Percentiles rank a stretch among this genome's conserved stretches.
Conservation (phyloP, 2,797 vertebrate genomes). For the Xerus rutilus region DNA sequence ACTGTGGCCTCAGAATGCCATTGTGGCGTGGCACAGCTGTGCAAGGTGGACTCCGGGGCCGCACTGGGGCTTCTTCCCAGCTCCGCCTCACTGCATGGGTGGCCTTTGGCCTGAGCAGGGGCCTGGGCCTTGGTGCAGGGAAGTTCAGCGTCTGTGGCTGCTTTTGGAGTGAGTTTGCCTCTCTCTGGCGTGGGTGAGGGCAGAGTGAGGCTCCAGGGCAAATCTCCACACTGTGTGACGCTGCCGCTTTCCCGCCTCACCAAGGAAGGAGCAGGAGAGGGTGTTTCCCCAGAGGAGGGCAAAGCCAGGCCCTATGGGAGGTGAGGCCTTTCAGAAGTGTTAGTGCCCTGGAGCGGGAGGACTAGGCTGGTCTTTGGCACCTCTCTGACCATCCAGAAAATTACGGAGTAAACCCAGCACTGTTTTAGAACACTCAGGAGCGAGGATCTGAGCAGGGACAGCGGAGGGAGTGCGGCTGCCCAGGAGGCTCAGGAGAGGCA, state of each 20-base stretch:
- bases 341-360: background rate
- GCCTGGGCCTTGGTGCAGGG: no score
- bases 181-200: background rate
- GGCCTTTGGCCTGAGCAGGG: background rate
- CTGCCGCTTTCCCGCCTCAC: background rate
- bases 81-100: background rate
- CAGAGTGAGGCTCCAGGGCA: background rate
- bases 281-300: background rate
- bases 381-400: background rate
- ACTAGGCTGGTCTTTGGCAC: background rate
- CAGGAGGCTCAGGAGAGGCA: background rate
- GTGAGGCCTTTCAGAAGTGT: background rate
- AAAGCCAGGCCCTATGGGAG: no score
- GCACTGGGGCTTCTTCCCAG: background rate
- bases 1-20: no score
- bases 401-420: background rate
- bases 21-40: no score
- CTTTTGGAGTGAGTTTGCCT: background rate
- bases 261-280: background rate
- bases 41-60: no score
- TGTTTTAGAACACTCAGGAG: background rate
- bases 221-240: background rate
- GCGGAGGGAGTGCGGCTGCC: background rate
- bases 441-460: no score
- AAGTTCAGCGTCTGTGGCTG: background rate